Evolutionary conservation across 2,797 vertebrate genomes (phyloP).

Genomic region (Prionace glauca): DNA sequence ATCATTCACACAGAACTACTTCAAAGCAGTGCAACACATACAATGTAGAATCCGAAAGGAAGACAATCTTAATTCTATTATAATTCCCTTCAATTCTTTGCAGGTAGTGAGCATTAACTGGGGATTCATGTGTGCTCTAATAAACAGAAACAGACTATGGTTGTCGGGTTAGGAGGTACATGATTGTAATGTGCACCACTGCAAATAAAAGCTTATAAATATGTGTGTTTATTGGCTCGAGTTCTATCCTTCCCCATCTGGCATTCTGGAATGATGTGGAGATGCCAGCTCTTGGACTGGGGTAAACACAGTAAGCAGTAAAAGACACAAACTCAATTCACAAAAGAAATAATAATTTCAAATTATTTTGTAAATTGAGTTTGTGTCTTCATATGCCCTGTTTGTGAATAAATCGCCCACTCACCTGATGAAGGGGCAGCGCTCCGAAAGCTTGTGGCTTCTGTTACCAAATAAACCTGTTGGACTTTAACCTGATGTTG

Average conservation of each 20-base stretch:
- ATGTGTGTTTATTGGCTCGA: neutral
- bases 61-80: neutral
- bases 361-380: too few relatives aligned
- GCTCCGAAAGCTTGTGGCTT: too few relatives aligned
- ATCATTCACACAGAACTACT: neutral
- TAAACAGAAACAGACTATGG: neutral
- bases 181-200: neutral
- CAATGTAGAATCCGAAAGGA: neutral
- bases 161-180: neutral
- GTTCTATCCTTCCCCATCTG: neutral
- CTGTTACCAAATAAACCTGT: too few relatives aligned
- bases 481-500: too few relatives aligned
- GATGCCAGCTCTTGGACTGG: too few relatives aligned
- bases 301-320: too few relatives aligned
- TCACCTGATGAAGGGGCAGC: too few relatives aligned
- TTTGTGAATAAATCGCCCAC: too few relatives aligned
- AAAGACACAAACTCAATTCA: too few relatives aligned
- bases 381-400: too few relatives aligned
- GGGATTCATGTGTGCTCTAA: neutral
- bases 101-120: neutral
- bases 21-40: neutral
- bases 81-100: neutral
- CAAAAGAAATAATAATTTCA: too few relatives aligned
- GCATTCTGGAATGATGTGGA: neutral
- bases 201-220: neutral